Conservation (phyloP, 92 coral and sea anemone species). For the Meandrina meandrites region DNA sequence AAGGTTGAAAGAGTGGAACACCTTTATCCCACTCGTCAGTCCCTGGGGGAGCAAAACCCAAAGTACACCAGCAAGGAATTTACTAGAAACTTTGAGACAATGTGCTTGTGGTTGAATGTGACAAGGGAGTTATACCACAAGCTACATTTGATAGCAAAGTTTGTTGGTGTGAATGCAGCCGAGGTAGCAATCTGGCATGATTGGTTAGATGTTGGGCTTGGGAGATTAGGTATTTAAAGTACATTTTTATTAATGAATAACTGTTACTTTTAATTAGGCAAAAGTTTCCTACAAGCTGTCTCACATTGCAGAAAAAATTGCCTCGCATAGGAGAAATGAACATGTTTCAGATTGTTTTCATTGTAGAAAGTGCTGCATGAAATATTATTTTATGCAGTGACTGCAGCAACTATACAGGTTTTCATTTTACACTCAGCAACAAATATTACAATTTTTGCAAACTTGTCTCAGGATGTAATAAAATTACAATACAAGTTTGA, state of each 20-base stretch:
- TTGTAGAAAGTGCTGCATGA: no score
- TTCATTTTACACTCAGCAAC: no score
- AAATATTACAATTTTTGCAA: no score
- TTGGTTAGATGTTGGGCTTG: constrained; percentile 86
- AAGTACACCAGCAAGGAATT: constrained; percentile 75
- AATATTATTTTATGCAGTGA: no score
- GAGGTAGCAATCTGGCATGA: constrained; percentile 80
- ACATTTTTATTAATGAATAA: background rate
- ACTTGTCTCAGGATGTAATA: no score
- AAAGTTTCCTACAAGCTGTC: no score
- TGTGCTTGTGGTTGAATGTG: constrained; percentile 85
- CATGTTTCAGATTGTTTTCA: no score
- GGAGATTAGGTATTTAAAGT: constrained; percentile 56
- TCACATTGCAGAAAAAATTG: background rate
- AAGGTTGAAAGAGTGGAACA: constrained; percentile 75
- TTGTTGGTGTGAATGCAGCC: constrained; percentile 77
- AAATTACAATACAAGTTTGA: no score
- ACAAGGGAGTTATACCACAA: constrained; percentile 84
- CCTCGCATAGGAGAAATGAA: no score
- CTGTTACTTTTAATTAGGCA: no score
- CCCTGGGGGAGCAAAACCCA: constrained; percentile 73
- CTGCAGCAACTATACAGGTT: no score
- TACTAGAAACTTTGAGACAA: constrained; percentile 70
- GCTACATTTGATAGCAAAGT: constrained; percentile 77
- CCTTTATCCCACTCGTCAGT: constrained; percentile 83